These are phyloP conservation scores for Synanthedon tipuliformis DNA, from an alignment of 2,888 invertebrate genomes.

Conservation along the genomic window DNA sequence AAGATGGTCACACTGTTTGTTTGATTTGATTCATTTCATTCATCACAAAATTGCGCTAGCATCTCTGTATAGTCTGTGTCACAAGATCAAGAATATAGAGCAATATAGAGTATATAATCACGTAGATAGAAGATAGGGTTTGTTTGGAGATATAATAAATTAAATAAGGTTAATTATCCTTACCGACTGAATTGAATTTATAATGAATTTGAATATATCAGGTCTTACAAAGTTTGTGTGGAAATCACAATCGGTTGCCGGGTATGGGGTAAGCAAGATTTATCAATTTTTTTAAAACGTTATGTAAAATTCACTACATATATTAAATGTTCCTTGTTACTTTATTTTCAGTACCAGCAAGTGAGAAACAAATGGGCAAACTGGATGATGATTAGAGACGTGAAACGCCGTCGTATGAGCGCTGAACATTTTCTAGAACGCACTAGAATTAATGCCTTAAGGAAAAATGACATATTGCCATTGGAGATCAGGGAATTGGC, in stretches of 20 bases:
- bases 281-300: neutral
- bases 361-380: conserved; percentile 83
- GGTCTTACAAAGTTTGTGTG: conserved; percentile 41
- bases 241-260: conserved; percentile 46
- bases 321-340: neutral
- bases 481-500: conserved; percentile 82
- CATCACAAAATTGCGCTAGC: too few relatives aligned
- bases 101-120: too few relatives aligned
- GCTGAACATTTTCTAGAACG: conserved; percentile 81
- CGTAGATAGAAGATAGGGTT: too few relatives aligned
- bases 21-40: too few relatives aligned
- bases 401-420: conserved; percentile 81
- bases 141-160: too few relatives aligned
- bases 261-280: conserved; percentile 33
- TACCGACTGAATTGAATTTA: neutral
- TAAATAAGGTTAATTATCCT: too few relatives aligned
- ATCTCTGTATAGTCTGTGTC: too few relatives aligned
- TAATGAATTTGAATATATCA: conserved; percentile 46
- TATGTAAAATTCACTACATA: neutral
- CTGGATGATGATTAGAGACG: conserved; percentile 88
- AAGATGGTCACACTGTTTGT: too few relatives aligned
- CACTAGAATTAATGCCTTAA: conserved; percentile 83
- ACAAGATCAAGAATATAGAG: too few relatives aligned
- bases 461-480: conserved; percentile 89
- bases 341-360: conserved; percentile 73